Conservation (phyloP, 2,797 vertebrate genomes). For the Liasis olivaceus region DNA sequence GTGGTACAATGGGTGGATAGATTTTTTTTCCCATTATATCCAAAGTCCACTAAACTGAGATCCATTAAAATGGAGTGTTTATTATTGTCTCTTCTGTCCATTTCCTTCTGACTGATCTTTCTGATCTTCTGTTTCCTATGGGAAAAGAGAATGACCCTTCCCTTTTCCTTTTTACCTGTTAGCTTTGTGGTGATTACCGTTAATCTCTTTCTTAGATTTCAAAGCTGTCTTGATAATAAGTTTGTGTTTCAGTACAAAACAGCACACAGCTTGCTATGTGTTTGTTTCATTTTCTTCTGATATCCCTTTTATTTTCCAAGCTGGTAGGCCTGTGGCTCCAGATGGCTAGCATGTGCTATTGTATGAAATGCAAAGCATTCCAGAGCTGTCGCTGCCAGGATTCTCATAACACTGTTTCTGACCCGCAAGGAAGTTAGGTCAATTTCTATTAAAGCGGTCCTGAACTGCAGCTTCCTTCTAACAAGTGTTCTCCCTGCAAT, state of each 20-base stretch:
- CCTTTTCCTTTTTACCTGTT: neutral
- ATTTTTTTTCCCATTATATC: neutral
- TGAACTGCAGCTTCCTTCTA: neutral
- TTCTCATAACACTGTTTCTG: neutral
- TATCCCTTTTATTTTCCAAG: neutral
- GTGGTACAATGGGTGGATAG: neutral
- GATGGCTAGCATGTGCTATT: neutral
- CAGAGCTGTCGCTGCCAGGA: neutral
- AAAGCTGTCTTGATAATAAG: neutral
- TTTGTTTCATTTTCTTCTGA: neutral
- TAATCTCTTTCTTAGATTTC: neutral
- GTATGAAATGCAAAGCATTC: neutral
- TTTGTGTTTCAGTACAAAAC: neutral
- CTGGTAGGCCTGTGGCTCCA: neutral
- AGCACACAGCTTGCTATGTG: neutral
- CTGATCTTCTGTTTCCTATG: neutral
- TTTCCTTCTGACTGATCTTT: neutral
- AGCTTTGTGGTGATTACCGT: neutral
- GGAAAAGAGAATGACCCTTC: neutral
- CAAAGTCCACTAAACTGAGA: neutral
- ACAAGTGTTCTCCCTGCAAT: neutral
- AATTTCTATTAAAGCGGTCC: conserved; percentile 9
- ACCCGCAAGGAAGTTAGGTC: conserved; percentile 13
- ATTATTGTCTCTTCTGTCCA: neutral
- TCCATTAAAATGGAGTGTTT: neutral